A percentile compares a stretch with the other conserved stretches of the same genome.
Evolutionary conservation across 2,797 vertebrate species (phyloP).

Genomic region (Eulemur mongoz): DNA sequence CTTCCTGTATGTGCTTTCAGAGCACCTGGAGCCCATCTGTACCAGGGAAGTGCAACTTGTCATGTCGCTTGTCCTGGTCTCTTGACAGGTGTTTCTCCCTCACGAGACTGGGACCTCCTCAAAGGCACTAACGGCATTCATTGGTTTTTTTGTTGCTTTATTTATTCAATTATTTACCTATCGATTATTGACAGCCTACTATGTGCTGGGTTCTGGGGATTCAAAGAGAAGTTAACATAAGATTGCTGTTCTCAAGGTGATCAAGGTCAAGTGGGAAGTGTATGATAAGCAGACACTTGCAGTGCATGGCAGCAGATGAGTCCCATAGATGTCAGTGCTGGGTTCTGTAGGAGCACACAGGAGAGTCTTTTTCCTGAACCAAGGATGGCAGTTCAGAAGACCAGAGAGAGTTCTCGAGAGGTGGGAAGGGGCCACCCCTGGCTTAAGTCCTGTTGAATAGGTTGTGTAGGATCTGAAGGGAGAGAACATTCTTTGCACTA

Average conservation of each 20-base stretch:
- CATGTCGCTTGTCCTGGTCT: not conserved
- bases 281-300: not conserved
- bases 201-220: not conserved
- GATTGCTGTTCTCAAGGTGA: not conserved
- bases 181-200: not conserved
- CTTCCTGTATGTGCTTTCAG: not conserved
- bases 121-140: not conserved
- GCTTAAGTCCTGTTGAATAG: not conserved
- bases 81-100: not conserved
- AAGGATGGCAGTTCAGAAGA: slow-evolving; percentile 23
- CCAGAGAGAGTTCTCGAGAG: not conserved
- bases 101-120: not conserved
- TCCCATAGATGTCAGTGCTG: rapidly evolving
- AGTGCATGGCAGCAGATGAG: not conserved
- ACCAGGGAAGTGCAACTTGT: not conserved
- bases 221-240: not conserved
- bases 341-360: rapidly evolving
- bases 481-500: not conserved
- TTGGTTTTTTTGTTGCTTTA: not conserved
- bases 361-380: slow-evolving; percentile 15
- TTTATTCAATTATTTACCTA: not conserved
- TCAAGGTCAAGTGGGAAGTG: not conserved
- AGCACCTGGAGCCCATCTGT: not conserved
- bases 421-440: not conserved
- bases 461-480: not conserved